A percentile compares a stretch with the other conserved stretches of the same genome.
Conservation (phyloP, 2,113 vertebrate species). For the Genyomyrus donnyi region DNA sequence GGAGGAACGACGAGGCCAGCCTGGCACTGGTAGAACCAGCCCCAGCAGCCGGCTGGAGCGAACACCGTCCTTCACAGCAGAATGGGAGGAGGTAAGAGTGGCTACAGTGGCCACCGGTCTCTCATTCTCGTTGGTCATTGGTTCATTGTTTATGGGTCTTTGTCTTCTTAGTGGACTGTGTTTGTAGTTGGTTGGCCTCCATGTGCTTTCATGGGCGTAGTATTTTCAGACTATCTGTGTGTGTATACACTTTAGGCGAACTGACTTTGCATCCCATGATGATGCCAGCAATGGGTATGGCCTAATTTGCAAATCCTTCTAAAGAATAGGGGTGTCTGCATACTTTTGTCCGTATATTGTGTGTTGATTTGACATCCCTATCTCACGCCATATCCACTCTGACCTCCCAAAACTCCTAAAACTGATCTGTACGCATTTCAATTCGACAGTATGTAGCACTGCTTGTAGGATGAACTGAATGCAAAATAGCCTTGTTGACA, state of each 20-base stretch:
- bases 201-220: not conserved
- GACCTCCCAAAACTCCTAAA: not conserved
- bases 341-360: not conserved
- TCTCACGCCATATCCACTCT: not conserved
- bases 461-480: not conserved
- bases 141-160: not conserved
- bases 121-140: not conserved
- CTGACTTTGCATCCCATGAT: not conserved
- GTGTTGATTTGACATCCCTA: not conserved
- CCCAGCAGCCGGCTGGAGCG: slow-evolving; percentile 74
- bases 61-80: slow-evolving; percentile 90
- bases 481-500: not conserved
- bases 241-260: not conserved
- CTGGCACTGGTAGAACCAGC: slow-evolving; percentile 60
- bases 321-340: not conserved
- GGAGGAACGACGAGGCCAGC: slow-evolving; percentile 71
- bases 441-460: not conserved
- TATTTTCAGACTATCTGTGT: not conserved
- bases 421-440: not conserved
- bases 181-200: not conserved
- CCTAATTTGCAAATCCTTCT: not conserved
- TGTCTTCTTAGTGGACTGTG: not conserved
- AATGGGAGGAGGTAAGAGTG: slow-evolving; percentile 89
- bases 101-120: not conserved
- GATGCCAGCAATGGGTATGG: not conserved